Percentiles rank a stretch among this genome's conserved stretches.
These are phyloP conservation scores for Atlantisia rogersi DNA, from an alignment of 2,113 vertebrate species.

Conservation along the genomic window DNA sequence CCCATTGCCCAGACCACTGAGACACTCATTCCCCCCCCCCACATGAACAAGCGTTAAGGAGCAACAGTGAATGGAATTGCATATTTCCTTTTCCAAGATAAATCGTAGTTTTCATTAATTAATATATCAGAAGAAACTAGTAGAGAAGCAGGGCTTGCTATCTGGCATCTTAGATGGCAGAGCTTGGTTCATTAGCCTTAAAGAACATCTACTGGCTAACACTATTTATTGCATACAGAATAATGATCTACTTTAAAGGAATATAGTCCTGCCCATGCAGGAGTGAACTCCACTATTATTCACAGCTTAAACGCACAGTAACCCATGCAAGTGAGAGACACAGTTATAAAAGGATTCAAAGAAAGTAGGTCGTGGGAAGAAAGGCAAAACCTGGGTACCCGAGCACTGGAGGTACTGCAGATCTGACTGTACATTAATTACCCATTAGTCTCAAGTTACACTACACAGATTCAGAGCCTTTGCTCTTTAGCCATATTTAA, in stretches of 20 bases:
- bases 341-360: background rate
- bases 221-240: constrained; percentile 76
- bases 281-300: constrained; percentile 49
- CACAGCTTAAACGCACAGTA: constrained; percentile 1
- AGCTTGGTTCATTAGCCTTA: constrained; percentile 78
- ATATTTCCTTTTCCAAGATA: constrained; percentile 48
- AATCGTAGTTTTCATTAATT: constrained; percentile 75
- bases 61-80: background rate
- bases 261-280: constrained; percentile 25
- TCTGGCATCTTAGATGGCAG: constrained; percentile 72
- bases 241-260: constrained; percentile 71
- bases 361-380: constrained; percentile 3
- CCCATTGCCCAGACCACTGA: too few species aligned
- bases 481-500: constrained; percentile 21
- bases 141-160: constrained; percentile 74
- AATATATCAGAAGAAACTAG: constrained; percentile 75
- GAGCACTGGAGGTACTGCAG: background rate
- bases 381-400: background rate
- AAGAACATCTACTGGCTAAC: constrained; percentile 70
- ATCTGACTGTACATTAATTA: constrained; percentile 30
- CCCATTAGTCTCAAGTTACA: constrained; percentile 27
- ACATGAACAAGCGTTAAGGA: background rate
- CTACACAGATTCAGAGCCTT: background rate
- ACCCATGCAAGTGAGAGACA: background rate
- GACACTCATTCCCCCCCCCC: background rate